Evolutionary conservation across 2,113 vertebrate genomes (phyloP).

Genomic region (Motacilla alba): DNA sequence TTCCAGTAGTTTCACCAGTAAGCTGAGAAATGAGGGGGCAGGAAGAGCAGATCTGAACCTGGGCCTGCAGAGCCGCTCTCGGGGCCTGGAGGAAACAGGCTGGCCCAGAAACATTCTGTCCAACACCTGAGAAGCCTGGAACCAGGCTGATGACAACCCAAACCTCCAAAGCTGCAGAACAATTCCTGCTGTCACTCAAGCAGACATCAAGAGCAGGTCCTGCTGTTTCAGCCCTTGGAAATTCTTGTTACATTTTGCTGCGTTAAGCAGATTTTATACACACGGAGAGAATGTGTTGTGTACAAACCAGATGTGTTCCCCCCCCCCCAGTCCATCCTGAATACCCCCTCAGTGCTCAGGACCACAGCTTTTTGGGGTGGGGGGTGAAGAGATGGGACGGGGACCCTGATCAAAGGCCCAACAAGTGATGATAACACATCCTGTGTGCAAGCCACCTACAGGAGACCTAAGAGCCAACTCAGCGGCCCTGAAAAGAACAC

Average conservation of each 20-base stretch:
- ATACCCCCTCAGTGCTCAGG: fast-evolving
- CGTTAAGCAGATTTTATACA: neutral
- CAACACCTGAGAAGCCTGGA: neutral
- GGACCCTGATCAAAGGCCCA: neutral
- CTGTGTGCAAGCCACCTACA: fast-evolving
- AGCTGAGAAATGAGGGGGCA: neutral
- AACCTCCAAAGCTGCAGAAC: neutral
- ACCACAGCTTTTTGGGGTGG: neutral
- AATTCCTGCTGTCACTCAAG: neutral
- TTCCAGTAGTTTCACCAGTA: neutral
- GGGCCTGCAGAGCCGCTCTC: neutral
- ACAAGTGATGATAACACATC: fast-evolving
- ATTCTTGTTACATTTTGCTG: neutral
- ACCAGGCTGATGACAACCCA: neutral
- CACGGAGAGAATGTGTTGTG: fast-evolving
- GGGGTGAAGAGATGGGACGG: neutral
- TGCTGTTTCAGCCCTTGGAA: neutral
- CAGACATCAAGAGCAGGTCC: neutral
- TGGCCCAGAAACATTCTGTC: neutral
- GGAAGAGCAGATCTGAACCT: neutral
- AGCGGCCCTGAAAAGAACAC: neutral
- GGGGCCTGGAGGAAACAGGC: fast-evolving
- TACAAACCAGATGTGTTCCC: neutral
- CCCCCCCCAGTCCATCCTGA: neutral
- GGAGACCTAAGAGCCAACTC: no score